Conservation (phyloP, 1,140 invertebrate species). For the Aphis craccivora region DNA sequence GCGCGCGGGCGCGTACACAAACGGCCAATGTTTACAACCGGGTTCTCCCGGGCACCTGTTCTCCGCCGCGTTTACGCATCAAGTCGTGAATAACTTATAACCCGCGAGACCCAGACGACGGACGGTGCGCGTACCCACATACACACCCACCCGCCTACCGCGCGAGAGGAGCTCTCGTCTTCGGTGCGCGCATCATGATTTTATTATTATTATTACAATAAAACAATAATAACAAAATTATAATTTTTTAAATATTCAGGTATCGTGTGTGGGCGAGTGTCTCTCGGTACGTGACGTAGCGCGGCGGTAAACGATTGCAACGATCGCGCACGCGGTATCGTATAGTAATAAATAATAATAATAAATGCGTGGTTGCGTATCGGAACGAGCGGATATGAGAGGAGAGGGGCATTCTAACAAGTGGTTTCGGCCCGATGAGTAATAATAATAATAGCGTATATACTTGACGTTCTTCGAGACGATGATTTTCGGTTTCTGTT, state of each 20-base stretch:
- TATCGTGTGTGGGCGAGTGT: background rate
- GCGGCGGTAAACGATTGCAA: background rate
- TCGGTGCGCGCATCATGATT: background rate
- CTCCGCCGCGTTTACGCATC: background rate
- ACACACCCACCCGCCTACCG: no score
- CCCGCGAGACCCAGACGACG: background rate
- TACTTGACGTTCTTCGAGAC: background rate
- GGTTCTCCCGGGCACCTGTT: slow-evolving; percentile 55
- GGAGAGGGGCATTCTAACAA: slow-evolving; percentile 25
- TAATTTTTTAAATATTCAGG: background rate
- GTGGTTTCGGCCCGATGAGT: slow-evolving; percentile 47
- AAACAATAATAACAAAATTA: no score
- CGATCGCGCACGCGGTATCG: background rate
- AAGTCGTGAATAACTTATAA: slow-evolving; percentile 13
- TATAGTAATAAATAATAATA: background rate
- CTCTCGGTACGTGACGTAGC: background rate
- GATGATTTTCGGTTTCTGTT: slow-evolving; percentile 10
- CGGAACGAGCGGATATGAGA: background rate
- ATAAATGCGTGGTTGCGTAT: background rate
- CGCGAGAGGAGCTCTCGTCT: background rate
- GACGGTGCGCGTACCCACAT: background rate
- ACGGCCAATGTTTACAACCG: slow-evolving; percentile 53
- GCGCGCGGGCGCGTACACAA: background rate
- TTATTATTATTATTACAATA: background rate
- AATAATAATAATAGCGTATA: slow-evolving; percentile 2